Evolutionary conservation across 1,140 invertebrate species (phyloP).

Genomic region (Drosophila fuyamai): DNA sequence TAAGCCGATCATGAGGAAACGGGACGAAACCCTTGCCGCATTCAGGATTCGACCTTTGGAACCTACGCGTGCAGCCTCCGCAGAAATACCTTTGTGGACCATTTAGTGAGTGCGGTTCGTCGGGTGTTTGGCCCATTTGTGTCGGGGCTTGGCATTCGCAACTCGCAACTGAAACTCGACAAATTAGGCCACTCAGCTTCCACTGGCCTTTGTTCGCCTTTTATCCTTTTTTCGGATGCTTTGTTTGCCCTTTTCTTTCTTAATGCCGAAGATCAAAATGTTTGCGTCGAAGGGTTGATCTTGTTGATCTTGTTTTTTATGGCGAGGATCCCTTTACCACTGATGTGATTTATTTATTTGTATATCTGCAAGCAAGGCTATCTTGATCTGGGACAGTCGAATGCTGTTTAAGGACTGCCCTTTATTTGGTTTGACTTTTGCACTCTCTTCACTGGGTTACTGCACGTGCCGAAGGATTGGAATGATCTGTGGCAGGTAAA

Average conservation of each 20-base stretch:
- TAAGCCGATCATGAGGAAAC: conserved; percentile 72
- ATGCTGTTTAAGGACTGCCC: conserved; percentile 53
- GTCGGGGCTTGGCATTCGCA: conserved; percentile 49
- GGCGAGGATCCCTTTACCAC: conserved; percentile 18
- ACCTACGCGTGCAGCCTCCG: conserved; percentile 61
- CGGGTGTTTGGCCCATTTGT: conserved; percentile 75
- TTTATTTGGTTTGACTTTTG: conserved; percentile 77
- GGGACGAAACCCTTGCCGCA: conserved; percentile 38
- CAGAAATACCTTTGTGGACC: conserved; percentile 52
- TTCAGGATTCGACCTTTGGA: conserved; percentile 21
- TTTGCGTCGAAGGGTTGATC: conserved; percentile 79
- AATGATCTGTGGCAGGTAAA: conserved; percentile 2
- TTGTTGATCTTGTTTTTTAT: conserved; percentile 61
- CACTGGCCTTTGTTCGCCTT: conserved; percentile 61
- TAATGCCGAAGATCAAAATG: conserved; percentile 78
- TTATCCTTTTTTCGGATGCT: conserved; percentile 54
- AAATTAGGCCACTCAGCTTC: conserved; percentile 79
- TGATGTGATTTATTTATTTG: conserved; percentile 63
- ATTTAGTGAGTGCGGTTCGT: conserved; percentile 77
- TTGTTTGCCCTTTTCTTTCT: conserved; percentile 60
- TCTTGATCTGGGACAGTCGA: conserved; percentile 64
- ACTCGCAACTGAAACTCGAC: conserved; percentile 53
- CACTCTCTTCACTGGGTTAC: conserved; percentile 63
- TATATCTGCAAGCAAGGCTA: conserved; percentile 42
- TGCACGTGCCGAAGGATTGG: conserved; percentile 59